These are phyloP conservation scores for Orientallactaga sibirica DNA, from an alignment of 2,797 vertebrate genomes.

Conservation along the genomic window DNA sequence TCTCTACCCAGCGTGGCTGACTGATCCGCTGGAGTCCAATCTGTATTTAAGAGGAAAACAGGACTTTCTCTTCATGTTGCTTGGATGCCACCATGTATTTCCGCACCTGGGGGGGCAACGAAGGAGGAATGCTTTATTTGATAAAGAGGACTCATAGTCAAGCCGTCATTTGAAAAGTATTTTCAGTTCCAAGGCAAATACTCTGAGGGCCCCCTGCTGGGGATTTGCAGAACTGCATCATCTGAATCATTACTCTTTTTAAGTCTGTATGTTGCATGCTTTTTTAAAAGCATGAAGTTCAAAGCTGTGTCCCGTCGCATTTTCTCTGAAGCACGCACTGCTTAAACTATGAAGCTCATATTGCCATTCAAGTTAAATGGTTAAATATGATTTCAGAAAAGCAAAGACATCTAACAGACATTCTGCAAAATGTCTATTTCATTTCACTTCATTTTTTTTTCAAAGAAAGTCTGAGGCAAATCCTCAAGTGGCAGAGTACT, in stretches of 20 bases:
- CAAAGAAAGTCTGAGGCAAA: background rate
- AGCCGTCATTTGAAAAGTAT: background rate
- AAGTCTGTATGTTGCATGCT: background rate
- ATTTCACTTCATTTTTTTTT: background rate
- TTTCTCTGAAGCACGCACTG: background rate
- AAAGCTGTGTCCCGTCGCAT: background rate
- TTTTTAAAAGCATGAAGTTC: constrained; percentile 12
- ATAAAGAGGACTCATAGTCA: background rate
- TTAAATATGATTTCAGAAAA: constrained; percentile 23
- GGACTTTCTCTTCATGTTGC: background rate
- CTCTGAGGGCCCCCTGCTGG: constrained; percentile 47
- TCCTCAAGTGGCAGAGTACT: background rate
- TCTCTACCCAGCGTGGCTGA: background rate
- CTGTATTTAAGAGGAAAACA: background rate
- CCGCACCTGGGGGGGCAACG: background rate
- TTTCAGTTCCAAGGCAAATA: background rate
- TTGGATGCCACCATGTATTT: background rate
- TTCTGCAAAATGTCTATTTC: background rate
- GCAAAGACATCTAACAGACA: background rate
- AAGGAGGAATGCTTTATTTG: background rate
- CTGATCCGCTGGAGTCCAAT: background rate
- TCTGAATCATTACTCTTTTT: background rate
- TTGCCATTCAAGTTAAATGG: background rate
- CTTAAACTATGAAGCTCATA: background rate
- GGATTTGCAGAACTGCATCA: background rate